These are phyloP conservation scores for Ascaphus truei DNA, from an alignment of 2,113 vertebrate genomes.

Conservation along the genomic window DNA sequence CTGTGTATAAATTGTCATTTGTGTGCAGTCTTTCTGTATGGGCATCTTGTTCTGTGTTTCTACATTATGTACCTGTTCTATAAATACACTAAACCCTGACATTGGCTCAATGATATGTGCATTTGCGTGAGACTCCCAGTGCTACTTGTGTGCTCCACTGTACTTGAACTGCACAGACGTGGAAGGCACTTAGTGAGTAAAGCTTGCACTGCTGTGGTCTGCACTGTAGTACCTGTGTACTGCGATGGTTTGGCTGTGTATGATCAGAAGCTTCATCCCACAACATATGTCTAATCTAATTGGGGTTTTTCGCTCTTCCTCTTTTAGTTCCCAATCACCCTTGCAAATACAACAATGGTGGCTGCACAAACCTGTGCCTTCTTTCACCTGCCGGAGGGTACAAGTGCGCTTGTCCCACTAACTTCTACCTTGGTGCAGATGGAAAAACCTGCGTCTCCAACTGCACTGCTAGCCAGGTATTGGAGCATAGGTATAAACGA, in stretches of 20 bases:
- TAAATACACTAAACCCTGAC: no score
- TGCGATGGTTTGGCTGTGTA: neutral
- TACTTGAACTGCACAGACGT: no score
- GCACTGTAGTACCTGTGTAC: neutral
- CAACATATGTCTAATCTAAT: neutral
- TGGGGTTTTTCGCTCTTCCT: rapidly evolving
- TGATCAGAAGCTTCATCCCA: neutral
- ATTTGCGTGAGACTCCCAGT: no score
- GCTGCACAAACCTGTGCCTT: slow-evolving; percentile 94
- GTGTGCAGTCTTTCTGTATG: neutral
- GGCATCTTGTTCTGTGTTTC: no score
- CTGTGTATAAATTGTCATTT: neutral
- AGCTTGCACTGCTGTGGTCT: neutral
- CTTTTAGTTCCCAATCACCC: slow-evolving; percentile 82
- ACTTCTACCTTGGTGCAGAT: slow-evolving; percentile 89
- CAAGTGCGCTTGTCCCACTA: slow-evolving; percentile 93
- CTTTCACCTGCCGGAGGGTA: slow-evolving; percentile 82
- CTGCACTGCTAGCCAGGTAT: slow-evolving; percentile 94
- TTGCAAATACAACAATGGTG: slow-evolving; percentile 85
- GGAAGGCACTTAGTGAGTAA: no score
- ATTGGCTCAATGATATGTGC: no score
- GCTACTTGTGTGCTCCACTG: no score
- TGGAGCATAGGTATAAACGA: no score
- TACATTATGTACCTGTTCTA: no score
- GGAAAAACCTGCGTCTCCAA: slow-evolving; percentile 92